These are phyloP conservation scores for Gymnobelideus leadbeateri DNA, from an alignment of 2,113 vertebrate genomes.

Conservation along the genomic window DNA sequence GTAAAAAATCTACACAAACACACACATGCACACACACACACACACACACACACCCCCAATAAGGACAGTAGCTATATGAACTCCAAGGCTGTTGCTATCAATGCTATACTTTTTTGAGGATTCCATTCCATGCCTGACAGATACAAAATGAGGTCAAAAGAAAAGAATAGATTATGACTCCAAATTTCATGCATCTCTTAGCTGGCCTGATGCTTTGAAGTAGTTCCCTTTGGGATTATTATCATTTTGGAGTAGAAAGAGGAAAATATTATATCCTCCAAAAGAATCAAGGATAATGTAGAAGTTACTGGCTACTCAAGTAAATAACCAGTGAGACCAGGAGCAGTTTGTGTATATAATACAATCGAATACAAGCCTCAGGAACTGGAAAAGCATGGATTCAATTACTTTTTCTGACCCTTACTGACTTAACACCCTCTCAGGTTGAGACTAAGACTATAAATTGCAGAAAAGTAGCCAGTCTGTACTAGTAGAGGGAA, in stretches of 20 bases:
- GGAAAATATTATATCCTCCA: conserved; percentile 24
- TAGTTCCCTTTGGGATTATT: conserved; percentile 46
- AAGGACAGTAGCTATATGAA: conserved; percentile 5
- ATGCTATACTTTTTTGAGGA: conserved; percentile 24
- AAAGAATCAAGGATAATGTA: conserved; percentile 46
- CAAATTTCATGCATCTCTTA: conserved; percentile 8
- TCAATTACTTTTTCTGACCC: not conserved
- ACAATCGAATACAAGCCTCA: not conserved
- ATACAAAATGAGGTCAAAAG: conserved; percentile 45
- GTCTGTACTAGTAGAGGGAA: not conserved
- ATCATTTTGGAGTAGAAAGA: conserved; percentile 37
- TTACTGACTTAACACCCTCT: not conserved
- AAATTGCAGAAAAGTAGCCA: not conserved
- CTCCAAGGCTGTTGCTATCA: conserved; percentile 20
- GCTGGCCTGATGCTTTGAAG: conserved; percentile 5
- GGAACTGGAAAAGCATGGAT: not conserved
- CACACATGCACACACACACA: not conserved
- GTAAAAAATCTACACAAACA: not conserved
- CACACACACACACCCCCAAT: not conserved
- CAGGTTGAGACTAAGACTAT: not conserved
- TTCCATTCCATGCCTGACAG: not conserved
- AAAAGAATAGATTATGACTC: conserved; percentile 24
- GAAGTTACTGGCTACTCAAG: conserved; percentile 23
- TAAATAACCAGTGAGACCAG: conserved; percentile 31
- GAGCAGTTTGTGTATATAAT: not conserved